These are phyloP conservation scores for Caenorhabditis imperialis DNA, from an alignment of 2,888 invertebrate species.

Conservation along the genomic window DNA sequence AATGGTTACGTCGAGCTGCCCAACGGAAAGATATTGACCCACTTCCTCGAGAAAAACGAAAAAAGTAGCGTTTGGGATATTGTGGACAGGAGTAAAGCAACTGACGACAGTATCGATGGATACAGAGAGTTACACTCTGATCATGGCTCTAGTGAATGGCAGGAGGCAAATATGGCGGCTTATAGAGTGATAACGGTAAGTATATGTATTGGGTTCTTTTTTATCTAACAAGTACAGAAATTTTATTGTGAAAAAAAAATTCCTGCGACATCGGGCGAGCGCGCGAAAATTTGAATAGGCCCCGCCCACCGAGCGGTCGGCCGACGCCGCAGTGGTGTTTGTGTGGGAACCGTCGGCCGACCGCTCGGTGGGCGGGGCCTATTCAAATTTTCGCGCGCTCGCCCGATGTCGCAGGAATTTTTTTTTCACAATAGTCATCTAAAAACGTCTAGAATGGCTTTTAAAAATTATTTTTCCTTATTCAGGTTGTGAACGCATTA, in stretches of 20 bases:
- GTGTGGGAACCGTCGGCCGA: too few species aligned
- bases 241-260: too few species aligned
- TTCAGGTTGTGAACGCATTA: constrained; percentile 60
- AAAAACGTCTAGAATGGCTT: neutral
- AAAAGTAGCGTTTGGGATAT: constrained; percentile 73
- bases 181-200: constrained; percentile 58
- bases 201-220: too few species aligned
- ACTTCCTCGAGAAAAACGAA: constrained; percentile 72
- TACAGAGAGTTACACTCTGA: constrained; percentile 67
- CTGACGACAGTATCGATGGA: constrained; percentile 64
- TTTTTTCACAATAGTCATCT: too few species aligned
- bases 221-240: too few species aligned
- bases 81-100: constrained; percentile 59
- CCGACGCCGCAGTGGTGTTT: too few species aligned
- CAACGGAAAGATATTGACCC: constrained; percentile 65
- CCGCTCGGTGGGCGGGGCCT: too few species aligned
- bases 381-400: too few species aligned
- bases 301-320: too few species aligned
- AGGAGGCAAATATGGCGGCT: constrained; percentile 56
- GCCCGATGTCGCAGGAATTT: too few species aligned
- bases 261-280: too few species aligned
- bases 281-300: too few species aligned
- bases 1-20: constrained; percentile 70
- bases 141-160: constrained; percentile 61
- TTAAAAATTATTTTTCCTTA: neutral